Conservation (phyloP, 2,113 vertebrate species). For the Vimba vimba region DNA sequence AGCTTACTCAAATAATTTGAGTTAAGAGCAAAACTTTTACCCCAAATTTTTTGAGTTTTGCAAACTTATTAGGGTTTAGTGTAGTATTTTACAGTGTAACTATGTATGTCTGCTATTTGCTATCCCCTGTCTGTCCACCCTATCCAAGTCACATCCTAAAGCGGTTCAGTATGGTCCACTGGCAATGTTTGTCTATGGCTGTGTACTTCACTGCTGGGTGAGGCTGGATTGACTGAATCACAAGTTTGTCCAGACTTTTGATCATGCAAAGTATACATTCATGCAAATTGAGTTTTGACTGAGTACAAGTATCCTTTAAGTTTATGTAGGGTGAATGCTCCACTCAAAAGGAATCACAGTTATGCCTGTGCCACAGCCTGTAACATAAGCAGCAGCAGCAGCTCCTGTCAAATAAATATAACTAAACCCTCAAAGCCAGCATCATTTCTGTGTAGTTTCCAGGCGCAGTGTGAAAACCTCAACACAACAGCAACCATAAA, state of each 20-base stretch:
- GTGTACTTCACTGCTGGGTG: constrained; percentile 5
- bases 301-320: neutral
- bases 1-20: too few species aligned
- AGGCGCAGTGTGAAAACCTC: neutral
- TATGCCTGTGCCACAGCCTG: neutral
- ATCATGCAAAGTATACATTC: neutral
- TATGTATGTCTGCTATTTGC: too few species aligned
- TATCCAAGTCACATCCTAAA: neutral
- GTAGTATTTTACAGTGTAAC: too few species aligned
- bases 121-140: too few species aligned
- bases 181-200: neutral
- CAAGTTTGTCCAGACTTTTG: constrained; percentile 17
- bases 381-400: constrained; percentile 15
- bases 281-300: neutral
- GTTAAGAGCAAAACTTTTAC: too few species aligned
- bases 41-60: too few species aligned
- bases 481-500: constrained; percentile 22
- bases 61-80: too few species aligned
- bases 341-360: neutral
- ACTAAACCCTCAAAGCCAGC: constrained; percentile 42
- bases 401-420: constrained; percentile 48
- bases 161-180: neutral
- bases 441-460: constrained; percentile 15
- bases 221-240: neutral
- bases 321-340: neutral